phyloP scores from a whole-genome alignment of 2,888 invertebrate species.

The Aleiodes testaceus region DNA sequence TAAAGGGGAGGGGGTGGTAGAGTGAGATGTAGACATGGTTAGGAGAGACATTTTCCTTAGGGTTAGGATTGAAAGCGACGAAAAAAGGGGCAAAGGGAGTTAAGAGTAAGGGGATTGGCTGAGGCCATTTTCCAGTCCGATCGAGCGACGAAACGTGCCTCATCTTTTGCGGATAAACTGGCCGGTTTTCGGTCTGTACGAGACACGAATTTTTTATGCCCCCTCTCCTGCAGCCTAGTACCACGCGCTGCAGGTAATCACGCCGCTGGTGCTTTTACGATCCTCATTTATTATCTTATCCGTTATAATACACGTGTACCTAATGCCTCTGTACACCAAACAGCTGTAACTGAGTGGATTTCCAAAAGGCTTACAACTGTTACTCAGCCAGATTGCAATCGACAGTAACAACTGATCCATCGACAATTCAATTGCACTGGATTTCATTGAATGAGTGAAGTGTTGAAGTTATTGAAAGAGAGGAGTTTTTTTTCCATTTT shows the following conservation, averaged over 20 bases:
- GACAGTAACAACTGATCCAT: slow-evolving; percentile 16
- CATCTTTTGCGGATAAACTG: slow-evolving; percentile 36
- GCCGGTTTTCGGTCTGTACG: slow-evolving; percentile 26
- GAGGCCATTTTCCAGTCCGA: slow-evolving; percentile 52
- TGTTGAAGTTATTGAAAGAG: not conserved
- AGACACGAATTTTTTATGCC: slow-evolving; percentile 36
- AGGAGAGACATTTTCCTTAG: slow-evolving; percentile 10
- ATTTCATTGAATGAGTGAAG: not conserved
- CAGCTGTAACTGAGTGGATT: slow-evolving; percentile 21
- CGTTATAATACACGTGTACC: slow-evolving; percentile 27
- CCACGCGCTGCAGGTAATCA: slow-evolving; percentile 35
- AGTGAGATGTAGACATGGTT: slow-evolving; percentile 20
- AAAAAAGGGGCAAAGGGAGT: not conserved
- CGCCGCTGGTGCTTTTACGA: slow-evolving; percentile 37
- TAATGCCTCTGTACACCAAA: slow-evolving; percentile 8
- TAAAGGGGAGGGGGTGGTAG: not conserved
- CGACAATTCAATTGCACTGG: not conserved
- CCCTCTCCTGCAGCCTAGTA: not conserved
- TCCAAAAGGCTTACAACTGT: not conserved
- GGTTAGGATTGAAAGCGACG: slow-evolving; percentile 18
- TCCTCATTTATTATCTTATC: slow-evolving; percentile 40
- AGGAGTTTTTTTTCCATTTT: too few species aligned
- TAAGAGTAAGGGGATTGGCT: not conserved
- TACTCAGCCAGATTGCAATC: not conserved
- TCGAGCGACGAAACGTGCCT: slow-evolving; percentile 47